Conservation (phyloP, 1,140 invertebrate genomes). For the Battus philenor region DNA sequence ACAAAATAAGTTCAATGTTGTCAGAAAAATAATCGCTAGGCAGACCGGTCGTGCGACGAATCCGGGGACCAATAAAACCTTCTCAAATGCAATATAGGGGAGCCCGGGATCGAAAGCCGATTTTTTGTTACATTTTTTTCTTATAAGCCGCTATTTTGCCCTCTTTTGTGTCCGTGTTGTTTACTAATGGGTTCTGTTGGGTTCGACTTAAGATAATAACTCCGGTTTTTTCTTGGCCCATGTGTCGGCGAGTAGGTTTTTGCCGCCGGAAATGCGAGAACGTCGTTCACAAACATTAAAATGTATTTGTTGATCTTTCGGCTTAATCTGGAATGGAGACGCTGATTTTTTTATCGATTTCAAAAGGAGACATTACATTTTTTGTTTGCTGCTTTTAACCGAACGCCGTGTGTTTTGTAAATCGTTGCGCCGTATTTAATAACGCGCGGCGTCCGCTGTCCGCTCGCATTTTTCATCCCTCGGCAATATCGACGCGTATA, state of each 20-base stretch:
- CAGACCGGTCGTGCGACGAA: slow-evolving; percentile 50
- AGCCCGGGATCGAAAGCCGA: slow-evolving; percentile 67
- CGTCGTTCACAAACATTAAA: slow-evolving; percentile 64
- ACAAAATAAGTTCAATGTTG: slow-evolving; percentile 17
- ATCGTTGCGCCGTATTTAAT: slow-evolving; percentile 37
- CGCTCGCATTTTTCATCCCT: slow-evolving; percentile 37
- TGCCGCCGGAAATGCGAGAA: slow-evolving; percentile 69
- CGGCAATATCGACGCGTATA: slow-evolving; percentile 37
- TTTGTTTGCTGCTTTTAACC: slow-evolving; percentile 35
- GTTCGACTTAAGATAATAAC: slow-evolving; percentile 75
- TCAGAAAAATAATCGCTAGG: slow-evolving; percentile 20
- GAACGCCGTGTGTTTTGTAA: slow-evolving; percentile 32
- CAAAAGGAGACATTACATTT: slow-evolving; percentile 29
- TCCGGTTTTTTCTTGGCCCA: slow-evolving; percentile 67
- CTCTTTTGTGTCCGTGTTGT: slow-evolving; percentile 73
- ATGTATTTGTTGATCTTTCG: slow-evolving; percentile 70
- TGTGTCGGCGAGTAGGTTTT: slow-evolving; percentile 60
- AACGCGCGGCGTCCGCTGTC: slow-evolving; percentile 19
- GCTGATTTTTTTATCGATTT: slow-evolving; percentile 35
- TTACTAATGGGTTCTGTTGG: slow-evolving; percentile 75
- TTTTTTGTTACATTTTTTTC: slow-evolving; percentile 69
- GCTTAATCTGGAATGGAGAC: slow-evolving; percentile 50
- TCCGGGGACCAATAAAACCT: slow-evolving; percentile 67
- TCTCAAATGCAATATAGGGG: slow-evolving; percentile 62
- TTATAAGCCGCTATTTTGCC: slow-evolving; percentile 70